These are phyloP conservation scores for Amblyopsis rosae DNA, from an alignment of 2,113 vertebrate genomes.

Conservation along the genomic window DNA sequence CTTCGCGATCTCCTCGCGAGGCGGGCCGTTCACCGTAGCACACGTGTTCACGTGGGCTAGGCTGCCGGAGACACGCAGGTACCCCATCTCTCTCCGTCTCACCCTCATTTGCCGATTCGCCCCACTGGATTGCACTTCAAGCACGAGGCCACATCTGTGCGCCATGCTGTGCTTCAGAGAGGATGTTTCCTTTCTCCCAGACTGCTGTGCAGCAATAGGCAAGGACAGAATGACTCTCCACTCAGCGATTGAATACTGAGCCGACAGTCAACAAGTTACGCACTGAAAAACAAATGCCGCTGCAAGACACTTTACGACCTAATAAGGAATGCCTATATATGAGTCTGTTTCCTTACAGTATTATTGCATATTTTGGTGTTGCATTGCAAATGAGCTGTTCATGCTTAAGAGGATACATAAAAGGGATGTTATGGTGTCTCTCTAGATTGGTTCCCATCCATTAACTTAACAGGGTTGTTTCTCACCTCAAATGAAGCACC, in stretches of 20 bases:
- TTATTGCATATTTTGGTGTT: background rate
- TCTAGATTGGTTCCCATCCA: background rate
- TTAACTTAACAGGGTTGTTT: background rate
- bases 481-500: slow-evolving; percentile 1
- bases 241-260: slow-evolving; percentile 6
- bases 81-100: slow-evolving; percentile 3
- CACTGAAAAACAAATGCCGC: background rate
- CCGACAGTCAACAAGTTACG: slow-evolving; percentile 13
- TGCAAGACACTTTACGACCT: background rate
- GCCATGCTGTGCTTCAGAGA: slow-evolving; percentile 26
- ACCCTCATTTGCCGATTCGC: slow-evolving; percentile 1
- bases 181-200: slow-evolving; percentile 16
- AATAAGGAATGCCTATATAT: background rate
- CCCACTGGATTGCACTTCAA: slow-evolving; percentile 15
- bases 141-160: slow-evolving; percentile 50
- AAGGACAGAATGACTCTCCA: slow-evolving; percentile 35
- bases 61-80: slow-evolving; percentile 22
- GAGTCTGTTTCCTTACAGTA: background rate
- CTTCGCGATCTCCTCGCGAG: background rate
- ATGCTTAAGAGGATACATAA: background rate
- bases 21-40: slow-evolving; percentile 19
- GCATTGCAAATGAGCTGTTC: background rate
- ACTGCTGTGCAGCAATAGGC: slow-evolving; percentile 48
- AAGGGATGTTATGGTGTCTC: background rate
- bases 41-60: slow-evolving; percentile 41